phyloP scores from a whole-genome alignment of 2,797 vertebrate genomes.

The Gymnodraco acuticeps region DNA sequence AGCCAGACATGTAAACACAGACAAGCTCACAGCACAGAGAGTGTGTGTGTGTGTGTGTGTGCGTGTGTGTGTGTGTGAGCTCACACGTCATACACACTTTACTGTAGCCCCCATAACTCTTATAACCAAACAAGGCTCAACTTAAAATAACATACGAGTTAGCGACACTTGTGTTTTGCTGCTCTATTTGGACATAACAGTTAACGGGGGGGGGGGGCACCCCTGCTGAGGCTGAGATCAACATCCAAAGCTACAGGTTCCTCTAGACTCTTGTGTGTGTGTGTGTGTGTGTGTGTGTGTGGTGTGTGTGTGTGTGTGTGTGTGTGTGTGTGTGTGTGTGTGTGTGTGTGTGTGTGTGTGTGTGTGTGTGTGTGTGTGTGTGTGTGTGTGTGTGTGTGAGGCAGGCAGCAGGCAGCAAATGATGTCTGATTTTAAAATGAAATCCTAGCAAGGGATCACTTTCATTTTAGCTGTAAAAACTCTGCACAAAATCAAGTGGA shows the following conservation, averaged over 20 bases:
- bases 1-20: constrained; percentile 75
- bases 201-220: constrained; percentile 41
- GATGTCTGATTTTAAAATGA: constrained; percentile 56
- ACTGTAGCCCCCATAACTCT: constrained; percentile 33
- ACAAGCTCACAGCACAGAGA: constrained; percentile 64
- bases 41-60: constrained; percentile 36
- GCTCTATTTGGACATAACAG: constrained; percentile 32
- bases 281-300: neutral
- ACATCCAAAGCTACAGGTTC: constrained; percentile 43
- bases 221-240: constrained; percentile 11
- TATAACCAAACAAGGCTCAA: constrained; percentile 38
- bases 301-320: neutral
- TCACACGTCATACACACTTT: constrained; percentile 48
- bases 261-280: neutral
- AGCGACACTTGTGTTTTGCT: constrained; percentile 9
- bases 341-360: constrained; percentile 1
- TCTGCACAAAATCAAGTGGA: constrained; percentile 36
- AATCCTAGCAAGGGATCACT: constrained; percentile 39
- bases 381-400: constrained; percentile 11
- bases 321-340: constrained; percentile 1
- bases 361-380: constrained; percentile 9
- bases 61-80: neutral
- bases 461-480: constrained; percentile 40
- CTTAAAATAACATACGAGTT: constrained; percentile 10
- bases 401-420: constrained; percentile 16